These are phyloP conservation scores for Arctia plantaginis DNA, from an alignment of 2,888 invertebrate genomes.

Conservation along the genomic window DNA sequence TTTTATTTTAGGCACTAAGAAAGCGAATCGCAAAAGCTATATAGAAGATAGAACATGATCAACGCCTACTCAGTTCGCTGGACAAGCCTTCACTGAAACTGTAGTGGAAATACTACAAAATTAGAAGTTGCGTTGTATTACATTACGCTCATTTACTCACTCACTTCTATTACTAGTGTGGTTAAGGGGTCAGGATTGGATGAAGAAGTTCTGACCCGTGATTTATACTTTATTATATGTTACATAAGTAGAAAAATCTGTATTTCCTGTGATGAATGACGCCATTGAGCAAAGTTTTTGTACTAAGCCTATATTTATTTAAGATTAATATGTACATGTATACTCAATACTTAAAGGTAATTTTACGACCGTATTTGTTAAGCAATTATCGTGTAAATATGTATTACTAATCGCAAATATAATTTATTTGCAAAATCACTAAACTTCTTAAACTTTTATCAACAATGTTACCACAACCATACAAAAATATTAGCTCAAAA, in stretches of 20 bases:
- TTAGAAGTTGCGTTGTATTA: too few species aligned
- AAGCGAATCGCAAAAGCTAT: too few species aligned
- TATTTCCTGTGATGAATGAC: neutral
- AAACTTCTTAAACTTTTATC: neutral
- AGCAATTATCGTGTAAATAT: slow-evolving; percentile 9
- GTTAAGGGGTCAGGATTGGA: neutral
- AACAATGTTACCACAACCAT: neutral
- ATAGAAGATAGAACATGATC: too few species aligned
- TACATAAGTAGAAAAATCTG: neutral
- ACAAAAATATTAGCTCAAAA: neutral
- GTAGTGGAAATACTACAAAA: too few species aligned
- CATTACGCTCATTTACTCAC: too few species aligned
- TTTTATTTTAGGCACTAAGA: too few species aligned
- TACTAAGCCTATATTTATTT: slow-evolving; percentile 8
- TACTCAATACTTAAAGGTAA: slow-evolving; percentile 11
- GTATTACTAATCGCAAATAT: slow-evolving; percentile 8
- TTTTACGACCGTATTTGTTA: slow-evolving; percentile 13
- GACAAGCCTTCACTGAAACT: too few species aligned
- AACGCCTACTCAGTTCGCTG: too few species aligned
- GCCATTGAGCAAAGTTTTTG: neutral
- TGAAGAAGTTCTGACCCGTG: neutral
- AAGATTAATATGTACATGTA: neutral
- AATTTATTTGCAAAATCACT: neutral
- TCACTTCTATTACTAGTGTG: too few species aligned
- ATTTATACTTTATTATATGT: neutral